Evolutionary conservation across 92 coral and sea anemone species (phyloP).

Genomic region (Umimayanthus chanpuru): DNA sequence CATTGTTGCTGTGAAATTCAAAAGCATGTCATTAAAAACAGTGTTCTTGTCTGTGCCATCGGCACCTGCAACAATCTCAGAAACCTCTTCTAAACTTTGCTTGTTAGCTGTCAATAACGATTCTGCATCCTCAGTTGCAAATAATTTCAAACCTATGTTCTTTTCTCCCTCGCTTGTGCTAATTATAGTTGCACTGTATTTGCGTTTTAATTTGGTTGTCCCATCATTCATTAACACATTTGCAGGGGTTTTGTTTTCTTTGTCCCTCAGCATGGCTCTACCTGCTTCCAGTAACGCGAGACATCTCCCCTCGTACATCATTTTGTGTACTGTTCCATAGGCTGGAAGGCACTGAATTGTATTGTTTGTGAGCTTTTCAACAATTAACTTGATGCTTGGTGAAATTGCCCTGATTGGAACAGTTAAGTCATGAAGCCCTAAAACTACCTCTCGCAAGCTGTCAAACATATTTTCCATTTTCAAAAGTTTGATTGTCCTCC

Average conservation of each 20-base stretch:
- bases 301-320: slow-evolving; percentile 25
- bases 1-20: slow-evolving; percentile 29
- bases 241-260: slow-evolving; percentile 5
- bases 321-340: slow-evolving; percentile 1
- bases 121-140: slow-evolving; percentile 2
- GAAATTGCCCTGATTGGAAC: slow-evolving; percentile 7
- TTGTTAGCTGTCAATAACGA: no score
- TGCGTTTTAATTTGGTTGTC: neutral
- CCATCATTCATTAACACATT: slow-evolving; percentile 22
- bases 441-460: neutral
- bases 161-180: slow-evolving; percentile 24
- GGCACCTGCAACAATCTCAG: slow-evolving; percentile 7
- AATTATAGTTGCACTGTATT: slow-evolving; percentile 1
- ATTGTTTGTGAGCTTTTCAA: neutral
- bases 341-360: slow-evolving; percentile 2
- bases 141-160: slow-evolving; percentile 2
- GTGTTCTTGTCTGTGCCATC: slow-evolving; percentile 2
- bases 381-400: slow-evolving; percentile 11
- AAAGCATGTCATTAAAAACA: neutral
- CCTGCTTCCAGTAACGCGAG: slow-evolving; percentile 18
- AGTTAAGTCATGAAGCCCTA: neutral
- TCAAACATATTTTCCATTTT: slow-evolving; percentile 11
- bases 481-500: slow-evolving; percentile 3
- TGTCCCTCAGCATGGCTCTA: slow-evolving; percentile 29
- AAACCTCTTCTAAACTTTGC: slow-evolving; percentile 4